Conservation (phyloP, 2,888 invertebrate species). For the Dermolepida albohirtum region DNA sequence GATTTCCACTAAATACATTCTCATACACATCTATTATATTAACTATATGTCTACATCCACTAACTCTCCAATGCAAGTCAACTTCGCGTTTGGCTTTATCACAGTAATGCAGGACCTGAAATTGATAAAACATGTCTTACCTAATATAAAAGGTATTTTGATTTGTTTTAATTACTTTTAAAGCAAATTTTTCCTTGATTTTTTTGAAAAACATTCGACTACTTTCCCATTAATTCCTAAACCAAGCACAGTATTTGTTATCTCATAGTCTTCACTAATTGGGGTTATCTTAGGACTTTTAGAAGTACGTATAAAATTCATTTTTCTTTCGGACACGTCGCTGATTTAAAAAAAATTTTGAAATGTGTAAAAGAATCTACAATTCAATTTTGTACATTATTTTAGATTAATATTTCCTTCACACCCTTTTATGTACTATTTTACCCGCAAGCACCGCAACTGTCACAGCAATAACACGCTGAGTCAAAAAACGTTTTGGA, state of each 20-base stretch:
- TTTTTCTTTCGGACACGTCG: slow-evolving; percentile 38
- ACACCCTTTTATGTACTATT: slow-evolving; percentile 16
- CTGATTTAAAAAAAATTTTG: not conserved
- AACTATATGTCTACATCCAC: slow-evolving; percentile 92
- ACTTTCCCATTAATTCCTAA: slow-evolving; percentile 99
- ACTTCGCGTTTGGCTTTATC: slow-evolving; percentile 94
- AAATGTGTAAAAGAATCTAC: slow-evolving; percentile 9
- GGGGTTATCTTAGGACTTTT: slow-evolving; percentile 79
- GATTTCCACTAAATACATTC: slow-evolving; percentile 91
- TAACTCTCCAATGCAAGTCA: slow-evolving; percentile 94
- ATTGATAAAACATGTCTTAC: slow-evolving; percentile 17
- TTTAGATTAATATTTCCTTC: slow-evolving; percentile 2
- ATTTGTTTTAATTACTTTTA: slow-evolving; percentile 78
- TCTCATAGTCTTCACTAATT: slow-evolving; percentile 91
- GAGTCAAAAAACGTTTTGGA: slow-evolving; percentile 15
- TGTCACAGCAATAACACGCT: slow-evolving; percentile 12
- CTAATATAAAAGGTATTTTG: slow-evolving; percentile 9
- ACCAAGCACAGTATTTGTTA: slow-evolving; percentile 93
- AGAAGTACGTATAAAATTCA: slow-evolving; percentile 54
- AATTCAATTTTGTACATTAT: slow-evolving; percentile 21
- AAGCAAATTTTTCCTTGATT: slow-evolving; percentile 83
- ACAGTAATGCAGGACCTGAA: slow-evolving; percentile 88
- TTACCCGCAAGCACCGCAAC: slow-evolving; percentile 22
- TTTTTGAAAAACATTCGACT: slow-evolving; percentile 89
- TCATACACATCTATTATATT: slow-evolving; percentile 94